Percentiles rank a stretch among this genome's conserved stretches.
Evolutionary conservation across 2,888 invertebrate species (phyloP).

Genomic region (Hoplodrina blanda): DNA sequence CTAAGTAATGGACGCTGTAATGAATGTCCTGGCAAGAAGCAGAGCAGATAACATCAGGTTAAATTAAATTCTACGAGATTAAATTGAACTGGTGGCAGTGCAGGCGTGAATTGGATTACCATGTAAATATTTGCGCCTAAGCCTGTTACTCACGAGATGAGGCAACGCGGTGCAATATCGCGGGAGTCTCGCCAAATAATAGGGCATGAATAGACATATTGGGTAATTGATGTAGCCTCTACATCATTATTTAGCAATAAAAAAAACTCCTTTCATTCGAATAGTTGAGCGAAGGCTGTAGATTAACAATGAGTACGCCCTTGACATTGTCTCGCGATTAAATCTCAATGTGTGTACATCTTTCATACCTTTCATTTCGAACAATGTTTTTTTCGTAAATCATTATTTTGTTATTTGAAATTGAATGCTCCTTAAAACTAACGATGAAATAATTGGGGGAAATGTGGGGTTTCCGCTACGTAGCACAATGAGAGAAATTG

Average conservation of each 20-base stretch:
- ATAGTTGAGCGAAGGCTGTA: slow-evolving; percentile 51
- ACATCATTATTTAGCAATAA: slow-evolving; percentile 64
- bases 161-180: slow-evolving; percentile 55
- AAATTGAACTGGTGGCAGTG: slow-evolving; percentile 39
- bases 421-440: slow-evolving; percentile 7
- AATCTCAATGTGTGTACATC: slow-evolving; percentile 46
- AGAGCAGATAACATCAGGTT: slow-evolving; percentile 38
- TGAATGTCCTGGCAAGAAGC: slow-evolving; percentile 46
- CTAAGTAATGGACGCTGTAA: slow-evolving; percentile 28
- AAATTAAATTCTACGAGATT: slow-evolving; percentile 49
- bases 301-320: slow-evolving; percentile 54
- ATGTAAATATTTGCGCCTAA: slow-evolving; percentile 58
- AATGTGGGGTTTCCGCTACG: slow-evolving; percentile 1
- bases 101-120: slow-evolving; percentile 55
- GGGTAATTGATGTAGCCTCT: slow-evolving; percentile 60
- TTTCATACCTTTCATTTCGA: slow-evolving; percentile 39
- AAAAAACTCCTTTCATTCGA: slow-evolving; percentile 59
- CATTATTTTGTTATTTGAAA: slow-evolving; percentile 12
- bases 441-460: slow-evolving; percentile 26
- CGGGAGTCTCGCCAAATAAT: slow-evolving; percentile 59
- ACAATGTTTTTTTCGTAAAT: slow-evolving; percentile 2
- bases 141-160: slow-evolving; percentile 48
- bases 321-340: slow-evolving; percentile 56
- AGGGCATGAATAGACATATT: slow-evolving; percentile 60
- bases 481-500: slow-evolving; percentile 22